phyloP scores from a whole-genome alignment of 2,797 vertebrate genomes.

The Falco peregrinus region DNA sequence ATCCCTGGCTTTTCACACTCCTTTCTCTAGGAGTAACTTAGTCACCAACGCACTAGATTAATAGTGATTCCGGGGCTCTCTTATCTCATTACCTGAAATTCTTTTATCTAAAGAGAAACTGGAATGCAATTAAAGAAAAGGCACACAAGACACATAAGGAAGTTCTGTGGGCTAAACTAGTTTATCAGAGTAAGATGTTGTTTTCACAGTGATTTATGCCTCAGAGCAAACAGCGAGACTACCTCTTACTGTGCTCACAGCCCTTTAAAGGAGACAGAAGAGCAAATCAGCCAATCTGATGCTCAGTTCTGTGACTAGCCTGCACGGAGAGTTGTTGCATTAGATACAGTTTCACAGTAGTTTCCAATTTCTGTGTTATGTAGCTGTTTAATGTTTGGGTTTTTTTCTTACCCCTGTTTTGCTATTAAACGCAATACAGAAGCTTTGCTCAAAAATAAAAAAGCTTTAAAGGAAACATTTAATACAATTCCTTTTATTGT shows the following conservation, averaged over 20 bases:
- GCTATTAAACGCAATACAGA: not conserved
- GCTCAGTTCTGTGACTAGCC: not conserved
- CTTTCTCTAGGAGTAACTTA: not conserved
- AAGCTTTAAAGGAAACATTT: not conserved
- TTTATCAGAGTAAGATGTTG: conserved; percentile 6
- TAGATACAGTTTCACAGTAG: conserved; percentile 18
- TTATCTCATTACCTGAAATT: not conserved
- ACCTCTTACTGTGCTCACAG: conserved; percentile 11
- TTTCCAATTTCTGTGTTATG: conserved; percentile 34
- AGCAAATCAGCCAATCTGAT: conserved; percentile 20
- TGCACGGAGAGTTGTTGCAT: not conserved
- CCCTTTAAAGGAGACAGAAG: conserved; percentile 17
- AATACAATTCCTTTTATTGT: not conserved
- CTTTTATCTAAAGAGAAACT: not conserved
- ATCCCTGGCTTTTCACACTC: not conserved
- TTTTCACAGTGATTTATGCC: conserved; percentile 30
- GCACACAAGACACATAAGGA: not conserved
- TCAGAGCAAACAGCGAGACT: not conserved
- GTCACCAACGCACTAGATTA: not conserved
- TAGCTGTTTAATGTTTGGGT: not conserved
- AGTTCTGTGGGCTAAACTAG: not conserved
- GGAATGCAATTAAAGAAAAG: conserved; percentile 14
- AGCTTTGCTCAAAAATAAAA: not conserved
- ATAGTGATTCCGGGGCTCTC: not conserved
- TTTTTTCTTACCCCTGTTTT: not conserved